A percentile compares a stretch with the other conserved stretches of the same genome.
phyloP scores from a whole-genome alignment of 37 sponge, comb jelly and placozoan species.

The Geodia barretti region DNA sequence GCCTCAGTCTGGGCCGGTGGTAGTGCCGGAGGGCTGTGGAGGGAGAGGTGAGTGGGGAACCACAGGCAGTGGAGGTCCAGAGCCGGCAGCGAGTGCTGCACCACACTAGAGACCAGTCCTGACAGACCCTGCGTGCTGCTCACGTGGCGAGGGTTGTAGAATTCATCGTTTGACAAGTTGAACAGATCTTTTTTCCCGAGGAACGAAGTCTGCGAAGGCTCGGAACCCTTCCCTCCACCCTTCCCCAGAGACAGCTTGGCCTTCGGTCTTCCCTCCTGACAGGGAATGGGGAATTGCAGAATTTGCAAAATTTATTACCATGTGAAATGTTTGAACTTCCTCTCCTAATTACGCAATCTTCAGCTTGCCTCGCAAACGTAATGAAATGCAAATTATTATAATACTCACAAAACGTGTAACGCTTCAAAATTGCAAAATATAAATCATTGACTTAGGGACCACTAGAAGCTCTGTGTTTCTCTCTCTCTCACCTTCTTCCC shows the following conservation, averaged over 20 bases:
- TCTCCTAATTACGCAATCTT: too few relatives aligned
- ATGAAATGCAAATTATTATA: too few relatives aligned
- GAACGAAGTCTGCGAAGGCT: slow-evolving; percentile 31
- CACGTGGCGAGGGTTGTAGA: slow-evolving; percentile 85
- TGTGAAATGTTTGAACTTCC: too few relatives aligned
- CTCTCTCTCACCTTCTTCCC: slow-evolving; percentile 56
- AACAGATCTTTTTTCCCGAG: slow-evolving; percentile 81
- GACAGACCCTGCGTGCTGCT: slow-evolving; percentile 40
- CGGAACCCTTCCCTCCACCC: slow-evolving; percentile 1
- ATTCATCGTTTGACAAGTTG: slow-evolving; percentile 95
- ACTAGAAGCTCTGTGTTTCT: too few relatives aligned
- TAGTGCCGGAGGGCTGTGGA: slow-evolving; percentile 76
- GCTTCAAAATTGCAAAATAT: too few relatives aligned
- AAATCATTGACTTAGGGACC: too few relatives aligned
- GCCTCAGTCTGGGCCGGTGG: slow-evolving; percentile 87
- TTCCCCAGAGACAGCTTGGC: neutral
- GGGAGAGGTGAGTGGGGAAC: slow-evolving; percentile 95
- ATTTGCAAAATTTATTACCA: too few relatives aligned
- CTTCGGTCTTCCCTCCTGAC: neutral
- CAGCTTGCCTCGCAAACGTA: too few relatives aligned
- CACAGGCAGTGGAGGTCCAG: slow-evolving; percentile 80
- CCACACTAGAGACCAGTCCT: slow-evolving; percentile 55
- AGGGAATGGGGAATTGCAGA: too few relatives aligned
- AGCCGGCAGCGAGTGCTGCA: slow-evolving; percentile 96
- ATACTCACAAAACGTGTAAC: too few relatives aligned